A percentile compares a stretch with the other conserved stretches of the same genome.
Conservation (phyloP, 2,797 vertebrate species). For the Betta splendens region DNA sequence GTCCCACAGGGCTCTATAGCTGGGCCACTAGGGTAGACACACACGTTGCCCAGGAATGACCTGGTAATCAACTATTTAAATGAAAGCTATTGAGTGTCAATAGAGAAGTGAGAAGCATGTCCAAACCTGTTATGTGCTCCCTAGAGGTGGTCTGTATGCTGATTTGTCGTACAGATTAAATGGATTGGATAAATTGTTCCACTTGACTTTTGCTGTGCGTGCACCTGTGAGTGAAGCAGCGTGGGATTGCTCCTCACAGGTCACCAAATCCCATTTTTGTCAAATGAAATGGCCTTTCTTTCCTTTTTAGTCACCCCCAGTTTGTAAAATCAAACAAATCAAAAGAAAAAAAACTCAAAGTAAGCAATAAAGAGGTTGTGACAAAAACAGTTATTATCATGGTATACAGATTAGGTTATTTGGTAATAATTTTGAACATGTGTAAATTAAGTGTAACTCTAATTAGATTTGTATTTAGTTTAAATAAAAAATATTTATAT, state of each 20-base stretch:
- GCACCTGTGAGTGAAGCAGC: constrained; percentile 82
- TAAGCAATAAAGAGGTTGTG: constrained; percentile 55
- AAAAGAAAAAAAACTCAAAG: constrained; percentile 40
- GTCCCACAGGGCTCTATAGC: constrained; percentile 75
- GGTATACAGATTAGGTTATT: constrained; percentile 32
- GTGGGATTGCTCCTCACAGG: constrained; percentile 79
- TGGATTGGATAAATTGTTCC: constrained; percentile 78
- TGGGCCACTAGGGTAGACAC: constrained; percentile 81
- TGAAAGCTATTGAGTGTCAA: constrained; percentile 89
- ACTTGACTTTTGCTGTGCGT: constrained; percentile 82
- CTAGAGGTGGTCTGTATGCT: constrained; percentile 91
- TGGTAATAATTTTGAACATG: constrained; percentile 16
- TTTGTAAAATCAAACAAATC: constrained; percentile 73
- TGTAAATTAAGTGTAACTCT: background rate
- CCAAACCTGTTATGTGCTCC: constrained; percentile 91
- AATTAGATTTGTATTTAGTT: constrained; percentile 3
- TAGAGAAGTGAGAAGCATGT: constrained; percentile 91
- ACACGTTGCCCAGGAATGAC: constrained; percentile 95
- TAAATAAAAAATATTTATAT: background rate
- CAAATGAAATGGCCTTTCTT: constrained; percentile 48
- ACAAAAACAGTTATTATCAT: constrained; percentile 36
- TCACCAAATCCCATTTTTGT: constrained; percentile 67
- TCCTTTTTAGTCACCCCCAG: constrained; percentile 73
- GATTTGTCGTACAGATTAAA: constrained; percentile 91
- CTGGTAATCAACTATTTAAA: constrained; percentile 98